A percentile compares a stretch with the other conserved stretches of the same genome.
phyloP scores from a whole-genome alignment of 2,113 vertebrate genomes.

The Carassius auratus region DNA sequence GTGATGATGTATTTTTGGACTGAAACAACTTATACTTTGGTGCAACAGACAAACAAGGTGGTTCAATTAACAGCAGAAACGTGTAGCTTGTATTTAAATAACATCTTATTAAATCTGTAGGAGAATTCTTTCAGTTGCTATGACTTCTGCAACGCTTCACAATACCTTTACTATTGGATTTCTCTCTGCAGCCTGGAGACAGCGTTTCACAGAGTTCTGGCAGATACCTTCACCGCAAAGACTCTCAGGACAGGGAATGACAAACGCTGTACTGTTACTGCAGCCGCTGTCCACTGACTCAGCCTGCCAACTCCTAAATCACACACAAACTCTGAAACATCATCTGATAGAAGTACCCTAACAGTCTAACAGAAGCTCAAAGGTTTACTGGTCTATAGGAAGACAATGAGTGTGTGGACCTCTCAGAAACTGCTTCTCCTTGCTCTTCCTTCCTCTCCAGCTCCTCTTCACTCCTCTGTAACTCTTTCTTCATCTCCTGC shows the following conservation, averaged over 20 bases:
- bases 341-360: background rate
- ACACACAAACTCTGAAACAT: background rate
- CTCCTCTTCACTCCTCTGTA: slow-evolving; percentile 83
- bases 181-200: slow-evolving; percentile 70
- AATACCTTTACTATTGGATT: slow-evolving; percentile 80
- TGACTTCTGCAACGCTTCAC: background rate
- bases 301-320: slow-evolving; percentile 92
- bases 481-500: slow-evolving; percentile 82
- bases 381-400: background rate
- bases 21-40: too few species aligned
- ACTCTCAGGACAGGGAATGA: slow-evolving; percentile 79
- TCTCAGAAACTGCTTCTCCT: slow-evolving; percentile 83
- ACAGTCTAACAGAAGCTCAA: background rate
- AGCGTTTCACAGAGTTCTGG: slow-evolving; percentile 77
- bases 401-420: slow-evolving; percentile 66
- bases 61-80: background rate
- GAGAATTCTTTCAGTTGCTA: background rate
- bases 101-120: background rate
- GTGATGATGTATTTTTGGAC: too few species aligned
- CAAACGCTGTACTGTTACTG: slow-evolving; percentile 88
- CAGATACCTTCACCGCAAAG: slow-evolving; percentile 78
- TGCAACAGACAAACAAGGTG: background rate
- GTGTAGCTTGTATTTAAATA: background rate
- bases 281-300: slow-evolving; percentile 95
- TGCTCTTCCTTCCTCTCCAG: slow-evolving; percentile 86